Evolutionary conservation across 1,140 invertebrate genomes (phyloP).

Genomic region (Drosophila melanogaster): DNA sequence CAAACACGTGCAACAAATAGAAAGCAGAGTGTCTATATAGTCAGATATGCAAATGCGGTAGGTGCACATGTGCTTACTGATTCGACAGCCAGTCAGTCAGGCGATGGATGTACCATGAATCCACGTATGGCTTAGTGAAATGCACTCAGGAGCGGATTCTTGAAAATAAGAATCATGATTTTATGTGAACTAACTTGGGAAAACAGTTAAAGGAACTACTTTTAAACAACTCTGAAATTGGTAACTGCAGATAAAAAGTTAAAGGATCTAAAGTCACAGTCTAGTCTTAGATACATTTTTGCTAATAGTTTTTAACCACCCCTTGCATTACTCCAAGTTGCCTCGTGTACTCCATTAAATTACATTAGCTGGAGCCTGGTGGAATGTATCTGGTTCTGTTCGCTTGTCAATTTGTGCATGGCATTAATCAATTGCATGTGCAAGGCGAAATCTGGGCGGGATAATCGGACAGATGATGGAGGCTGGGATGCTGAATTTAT

Average conservation of each 20-base stretch:
- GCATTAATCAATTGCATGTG: constrained; percentile 48
- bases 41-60: constrained; percentile 53
- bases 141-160: not conserved
- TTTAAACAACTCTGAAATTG: not conserved
- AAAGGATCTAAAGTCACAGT: too few relatives aligned
- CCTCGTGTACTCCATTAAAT: constrained; percentile 16
- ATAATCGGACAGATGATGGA: constrained; percentile 49
- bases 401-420: constrained; percentile 42
- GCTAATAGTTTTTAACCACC: not conserved
- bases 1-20: constrained; percentile 46
- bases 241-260: too few relatives aligned
- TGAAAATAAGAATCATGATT: too few relatives aligned
- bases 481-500: not conserved
- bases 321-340: not conserved
- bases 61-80: constrained; percentile 11
- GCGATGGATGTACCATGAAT: constrained; percentile 13
- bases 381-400: constrained; percentile 18
- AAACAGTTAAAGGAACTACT: not conserved
- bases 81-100: constrained; percentile 9
- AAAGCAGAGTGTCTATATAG: constrained; percentile 1
- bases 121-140: constrained; percentile 9
- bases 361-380: constrained; percentile 2
- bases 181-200: too few relatives aligned
- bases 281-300: too few relatives aligned
- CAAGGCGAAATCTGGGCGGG: constrained; percentile 37